These are phyloP conservation scores for Chiroxiphia lanceolata DNA, from an alignment of 2,797 vertebrate species.

Conservation along the genomic window DNA sequence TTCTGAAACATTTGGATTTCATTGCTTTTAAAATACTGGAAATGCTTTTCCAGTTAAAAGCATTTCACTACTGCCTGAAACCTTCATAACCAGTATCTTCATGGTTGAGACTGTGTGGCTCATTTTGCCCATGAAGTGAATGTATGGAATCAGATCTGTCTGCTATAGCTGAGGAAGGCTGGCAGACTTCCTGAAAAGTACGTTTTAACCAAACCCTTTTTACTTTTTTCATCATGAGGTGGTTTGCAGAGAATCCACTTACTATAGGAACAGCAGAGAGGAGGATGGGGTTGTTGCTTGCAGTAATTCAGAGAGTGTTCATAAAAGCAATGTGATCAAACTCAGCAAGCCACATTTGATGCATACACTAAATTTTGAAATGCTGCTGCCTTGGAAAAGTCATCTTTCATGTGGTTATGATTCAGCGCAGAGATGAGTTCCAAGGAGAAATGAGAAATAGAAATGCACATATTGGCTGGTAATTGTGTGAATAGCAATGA, in stretches of 20 bases:
- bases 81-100: not conserved
- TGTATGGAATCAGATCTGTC: not conserved
- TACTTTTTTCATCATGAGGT: not conserved
- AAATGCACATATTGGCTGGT: constrained; percentile 37
- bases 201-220: not conserved
- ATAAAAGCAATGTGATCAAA: constrained; percentile 3
- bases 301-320: not conserved
- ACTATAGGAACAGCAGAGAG: not conserved
- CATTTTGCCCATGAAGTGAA: not conserved
- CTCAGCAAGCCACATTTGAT: constrained; percentile 3
- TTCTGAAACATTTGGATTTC: not conserved
- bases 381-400: constrained; percentile 34
- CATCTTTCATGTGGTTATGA: constrained; percentile 43
- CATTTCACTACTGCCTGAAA: not conserved
- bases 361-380: constrained; percentile 1
- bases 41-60: not conserved
- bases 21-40: not conserved
- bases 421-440: constrained; percentile 39
- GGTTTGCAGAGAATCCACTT: not conserved
- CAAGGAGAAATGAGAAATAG: constrained; percentile 38
- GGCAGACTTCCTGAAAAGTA: not conserved
- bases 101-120: not conserved
- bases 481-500: constrained; percentile 27
- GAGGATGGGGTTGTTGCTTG: not conserved
- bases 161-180: not conserved